Evolutionary conservation across 1,140 invertebrate species (phyloP), one percentile per base, ranked within the genome.

Genomic region (Euglossa dilemma): DNA sequence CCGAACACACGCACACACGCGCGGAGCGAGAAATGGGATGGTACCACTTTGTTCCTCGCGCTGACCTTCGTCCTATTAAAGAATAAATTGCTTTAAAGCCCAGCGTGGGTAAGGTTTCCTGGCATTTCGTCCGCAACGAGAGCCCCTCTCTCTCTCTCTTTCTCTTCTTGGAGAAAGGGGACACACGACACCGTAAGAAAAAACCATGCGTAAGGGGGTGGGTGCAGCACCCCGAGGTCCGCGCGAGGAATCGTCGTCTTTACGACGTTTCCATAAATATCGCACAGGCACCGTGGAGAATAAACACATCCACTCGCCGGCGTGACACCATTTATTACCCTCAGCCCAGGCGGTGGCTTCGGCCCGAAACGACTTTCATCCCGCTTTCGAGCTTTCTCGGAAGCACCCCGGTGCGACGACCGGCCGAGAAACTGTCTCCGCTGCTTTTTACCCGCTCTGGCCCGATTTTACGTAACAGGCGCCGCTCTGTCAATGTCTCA

Each of bases 11-110:
- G 69, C 64, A 36, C 18, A 45, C 59, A 50, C 28, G 9, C 66
- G n/a, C 12, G 36, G n/a, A 63, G 11, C 28, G n/a, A 45, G 54
- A 74, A 59, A 56, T 0, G 9, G 36, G 28, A 84, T 56, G 45
- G 25, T 66, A 77, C 54, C 36, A 36, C 66, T 70, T 57, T 70
- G 23, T 57, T 61, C 59, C 73, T 47, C 28, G 54, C 4, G 23
- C 50, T 86, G 78, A 89, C 83, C 87, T 89, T 88, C 82, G 57
- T 84, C n/a, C 72, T 77, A 83, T 89, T 87, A 84, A 89, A 67
- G 47, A 71, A 80, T 88, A 88, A 89, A 87, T 85, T 78, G n/a
- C 18, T 47, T 50, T 25, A 18, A 74, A 36, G 74, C 16, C 25
- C 47, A 43, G 36, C 45, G 43, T 63, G 76, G 80, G 59, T 80